Conservation (phyloP, 2,113 vertebrate species). For the Lagopus muta region DNA sequence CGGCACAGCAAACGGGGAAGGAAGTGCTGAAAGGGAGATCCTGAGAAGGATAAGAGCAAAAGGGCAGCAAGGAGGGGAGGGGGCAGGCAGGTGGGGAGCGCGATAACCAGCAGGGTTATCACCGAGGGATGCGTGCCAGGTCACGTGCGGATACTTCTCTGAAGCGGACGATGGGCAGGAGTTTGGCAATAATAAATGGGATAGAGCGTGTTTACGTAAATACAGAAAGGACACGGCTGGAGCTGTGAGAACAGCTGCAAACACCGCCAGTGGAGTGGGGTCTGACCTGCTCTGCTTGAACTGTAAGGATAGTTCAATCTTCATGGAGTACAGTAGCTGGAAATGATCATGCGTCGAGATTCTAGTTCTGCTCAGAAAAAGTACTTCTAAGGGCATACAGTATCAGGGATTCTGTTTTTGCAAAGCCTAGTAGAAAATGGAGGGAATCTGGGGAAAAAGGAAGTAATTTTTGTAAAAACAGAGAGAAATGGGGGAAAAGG, state of each 20-base stretch:
- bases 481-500: background rate
- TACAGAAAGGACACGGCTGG: background rate
- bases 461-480: background rate
- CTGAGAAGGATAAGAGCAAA: background rate
- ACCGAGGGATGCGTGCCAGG: background rate
- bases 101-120: conserved; percentile 45
- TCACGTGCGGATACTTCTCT: background rate
- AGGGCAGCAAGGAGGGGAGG: background rate
- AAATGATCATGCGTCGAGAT: background rate
- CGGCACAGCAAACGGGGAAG: background rate
- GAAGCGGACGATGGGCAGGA: conserved; percentile 9
- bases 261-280: accelerated
- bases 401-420: background rate
- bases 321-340: background rate
- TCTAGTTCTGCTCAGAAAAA: background rate
- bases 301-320: background rate
- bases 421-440: background rate
- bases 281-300: background rate
- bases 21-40: background rate
- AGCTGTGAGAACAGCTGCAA: background rate
- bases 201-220: background rate
- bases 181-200: conserved; percentile 24
- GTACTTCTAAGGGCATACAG: background rate
- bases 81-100: background rate
- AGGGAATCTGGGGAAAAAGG: background rate